phyloP scores from a whole-genome alignment of 2,888 invertebrate genomes.

The Caenorhabditis drosophilae region DNA sequence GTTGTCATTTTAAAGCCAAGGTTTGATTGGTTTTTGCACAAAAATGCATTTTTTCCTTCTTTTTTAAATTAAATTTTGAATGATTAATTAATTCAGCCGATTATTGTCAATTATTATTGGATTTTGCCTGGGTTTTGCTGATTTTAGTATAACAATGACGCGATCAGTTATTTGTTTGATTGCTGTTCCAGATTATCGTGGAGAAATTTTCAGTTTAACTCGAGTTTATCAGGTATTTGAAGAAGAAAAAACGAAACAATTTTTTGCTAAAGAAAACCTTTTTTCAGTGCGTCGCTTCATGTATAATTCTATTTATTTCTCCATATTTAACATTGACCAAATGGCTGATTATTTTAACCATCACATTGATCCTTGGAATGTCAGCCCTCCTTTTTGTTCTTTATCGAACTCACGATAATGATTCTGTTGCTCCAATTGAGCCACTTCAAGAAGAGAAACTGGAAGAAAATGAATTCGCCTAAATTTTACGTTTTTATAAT shows the following conservation, averaged over 20 bases:
- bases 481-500: no score
- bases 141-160: constrained; percentile 41
- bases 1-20: constrained; percentile 28
- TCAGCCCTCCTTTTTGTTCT: constrained; percentile 19
- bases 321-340: constrained; percentile 22
- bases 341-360: constrained; percentile 33
- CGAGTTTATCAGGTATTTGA: constrained; percentile 29
- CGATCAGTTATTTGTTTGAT: constrained; percentile 40
- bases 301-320: constrained; percentile 33
- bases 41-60: no score
- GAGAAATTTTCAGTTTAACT: constrained; percentile 40
- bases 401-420: constrained; percentile 23
- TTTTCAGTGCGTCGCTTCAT: constrained; percentile 37
- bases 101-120: constrained; percentile 26
- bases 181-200: constrained; percentile 38
- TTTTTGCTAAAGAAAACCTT: no score
- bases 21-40: constrained; percentile 5
- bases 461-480: no score
- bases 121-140: constrained; percentile 38
- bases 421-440: constrained; percentile 24
- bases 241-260: constrained; percentile 2
- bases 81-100: constrained; percentile 21
- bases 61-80: background rate
- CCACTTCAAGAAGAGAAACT: constrained; percentile 33
- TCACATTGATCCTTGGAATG: constrained; percentile 14